These are phyloP conservation scores for Anas platyrhynchos DNA, from an alignment of 2,113 vertebrate species.

Conservation along the genomic window DNA sequence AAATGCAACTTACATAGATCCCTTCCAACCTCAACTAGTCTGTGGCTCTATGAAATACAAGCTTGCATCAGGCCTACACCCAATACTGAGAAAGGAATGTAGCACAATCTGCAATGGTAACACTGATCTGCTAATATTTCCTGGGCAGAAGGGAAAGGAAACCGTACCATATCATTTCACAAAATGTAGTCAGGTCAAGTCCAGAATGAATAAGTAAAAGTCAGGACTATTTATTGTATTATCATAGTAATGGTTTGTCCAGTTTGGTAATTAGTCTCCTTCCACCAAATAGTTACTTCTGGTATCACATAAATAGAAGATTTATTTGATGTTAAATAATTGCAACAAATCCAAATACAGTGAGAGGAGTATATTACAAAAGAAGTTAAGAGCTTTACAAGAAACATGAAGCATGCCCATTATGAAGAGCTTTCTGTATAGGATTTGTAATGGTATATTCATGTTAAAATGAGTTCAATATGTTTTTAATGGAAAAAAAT, in stretches of 20 bases:
- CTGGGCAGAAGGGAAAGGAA: not conserved
- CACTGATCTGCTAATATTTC: not conserved
- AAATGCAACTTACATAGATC: not conserved
- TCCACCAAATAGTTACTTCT: not conserved
- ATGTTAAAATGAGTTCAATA: constrained; percentile 41
- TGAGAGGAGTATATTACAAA: not conserved
- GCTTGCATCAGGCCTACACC: not conserved
- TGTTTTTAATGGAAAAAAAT: constrained; percentile 48
- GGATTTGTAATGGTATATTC: constrained; percentile 35
- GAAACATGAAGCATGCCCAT: not conserved
- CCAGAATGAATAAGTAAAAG: not conserved
- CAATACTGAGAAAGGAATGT: not conserved
- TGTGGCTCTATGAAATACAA: not conserved
- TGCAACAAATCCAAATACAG: constrained; percentile 31
- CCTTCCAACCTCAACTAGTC: not conserved
- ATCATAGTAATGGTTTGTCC: not conserved
- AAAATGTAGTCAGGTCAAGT: not conserved
- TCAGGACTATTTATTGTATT: not conserved
- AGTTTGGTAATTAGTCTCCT: not conserved
- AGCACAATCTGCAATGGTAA: not conserved
- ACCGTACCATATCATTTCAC: not conserved
- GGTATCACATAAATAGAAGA: not conserved
- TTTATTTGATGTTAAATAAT: constrained; percentile 1
- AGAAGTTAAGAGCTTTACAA: constrained; percentile 1
- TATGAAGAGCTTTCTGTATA: constrained; percentile 4